phyloP scores from a whole-genome alignment of 2,113 vertebrate species.

The Argyrosomus japonicus region DNA sequence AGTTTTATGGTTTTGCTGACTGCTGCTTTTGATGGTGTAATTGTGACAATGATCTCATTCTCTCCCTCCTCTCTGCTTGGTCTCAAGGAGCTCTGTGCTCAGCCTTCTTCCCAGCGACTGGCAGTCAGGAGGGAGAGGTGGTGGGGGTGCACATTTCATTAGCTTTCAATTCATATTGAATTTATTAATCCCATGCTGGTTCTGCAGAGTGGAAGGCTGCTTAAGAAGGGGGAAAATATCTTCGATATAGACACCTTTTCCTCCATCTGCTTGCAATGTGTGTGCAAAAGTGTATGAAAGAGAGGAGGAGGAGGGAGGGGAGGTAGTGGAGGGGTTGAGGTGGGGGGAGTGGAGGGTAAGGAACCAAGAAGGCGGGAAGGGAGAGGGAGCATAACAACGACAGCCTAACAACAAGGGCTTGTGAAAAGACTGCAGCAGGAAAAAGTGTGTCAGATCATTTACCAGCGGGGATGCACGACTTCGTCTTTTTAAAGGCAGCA shows the following conservation, averaged over 20 bases:
- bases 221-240: slow-evolving; percentile 61
- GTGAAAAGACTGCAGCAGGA: slow-evolving; percentile 76
- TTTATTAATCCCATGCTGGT: slow-evolving; percentile 84
- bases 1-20: slow-evolving; percentile 71
- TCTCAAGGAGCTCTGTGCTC: slow-evolving; percentile 64
- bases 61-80: slow-evolving; percentile 50
- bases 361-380: slow-evolving; percentile 61
- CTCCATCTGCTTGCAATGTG: slow-evolving; percentile 82
- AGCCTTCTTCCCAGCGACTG: slow-evolving; percentile 61
- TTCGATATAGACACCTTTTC: slow-evolving; percentile 75
- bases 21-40: slow-evolving; percentile 76
- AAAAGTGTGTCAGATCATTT: slow-evolving; percentile 84
- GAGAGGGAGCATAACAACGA: slow-evolving; percentile 65
- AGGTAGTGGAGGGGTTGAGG: slow-evolving; percentile 6
- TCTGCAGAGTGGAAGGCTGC: slow-evolving; percentile 71
- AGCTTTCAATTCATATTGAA: slow-evolving; percentile 83
- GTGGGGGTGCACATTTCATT: slow-evolving; percentile 76
- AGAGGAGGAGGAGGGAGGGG: neutral
- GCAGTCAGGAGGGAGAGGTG: slow-evolving; percentile 61
- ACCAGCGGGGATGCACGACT: slow-evolving; percentile 77
- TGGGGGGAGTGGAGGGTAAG: neutral
- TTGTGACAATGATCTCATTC: slow-evolving; percentile 80
- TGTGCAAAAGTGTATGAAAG: slow-evolving; percentile 64
- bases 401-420: slow-evolving; percentile 70
- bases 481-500: slow-evolving; percentile 73